A percentile compares a stretch with the other conserved stretches of the same genome.
Evolutionary conservation across 1,140 invertebrate genomes (phyloP).

Genomic region (Fragariocoptes setiger): DNA sequence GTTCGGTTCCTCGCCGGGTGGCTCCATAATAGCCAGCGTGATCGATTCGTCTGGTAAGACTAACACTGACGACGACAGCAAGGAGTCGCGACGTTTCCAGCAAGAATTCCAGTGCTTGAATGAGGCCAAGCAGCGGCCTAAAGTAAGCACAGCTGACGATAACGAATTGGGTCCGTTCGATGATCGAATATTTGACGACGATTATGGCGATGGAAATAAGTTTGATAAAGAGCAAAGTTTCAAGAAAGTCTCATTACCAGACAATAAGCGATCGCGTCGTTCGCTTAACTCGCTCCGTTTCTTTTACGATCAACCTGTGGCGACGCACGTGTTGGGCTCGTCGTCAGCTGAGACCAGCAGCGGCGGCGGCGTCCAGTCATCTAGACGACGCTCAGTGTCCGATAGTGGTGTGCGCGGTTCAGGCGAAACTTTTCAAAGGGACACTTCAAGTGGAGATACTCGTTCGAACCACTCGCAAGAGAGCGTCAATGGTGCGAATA

Average conservation of each 20-base stretch:
- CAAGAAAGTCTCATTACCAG: no score
- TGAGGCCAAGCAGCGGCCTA: background rate
- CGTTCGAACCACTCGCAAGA: background rate
- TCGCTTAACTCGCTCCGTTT: no score
- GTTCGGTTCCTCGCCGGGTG: background rate
- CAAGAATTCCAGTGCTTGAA: background rate
- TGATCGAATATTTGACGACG: background rate
- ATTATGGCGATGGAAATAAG: no score
- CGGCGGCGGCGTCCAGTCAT: background rate
- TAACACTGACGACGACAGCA: background rate
- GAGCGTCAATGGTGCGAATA: background rate
- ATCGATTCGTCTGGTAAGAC: no score
- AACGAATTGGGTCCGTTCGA: background rate
- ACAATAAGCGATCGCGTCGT: no score
- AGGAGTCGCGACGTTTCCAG: background rate
- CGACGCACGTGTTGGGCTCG: background rate
- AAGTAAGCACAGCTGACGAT: background rate
- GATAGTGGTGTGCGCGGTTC: conserved; percentile 1
- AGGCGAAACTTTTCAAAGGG: background rate
- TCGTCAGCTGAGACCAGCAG: background rate
- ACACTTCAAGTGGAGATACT: background rate
- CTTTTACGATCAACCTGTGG: no score
- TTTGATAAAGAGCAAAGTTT: no score
- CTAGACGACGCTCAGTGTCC: conserved; percentile 3
- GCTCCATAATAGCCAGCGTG: no score